Evolutionary conservation across 2,113 vertebrate genomes (phyloP).

Genomic region (Sinocyclocheilus maitianheensis): DNA sequence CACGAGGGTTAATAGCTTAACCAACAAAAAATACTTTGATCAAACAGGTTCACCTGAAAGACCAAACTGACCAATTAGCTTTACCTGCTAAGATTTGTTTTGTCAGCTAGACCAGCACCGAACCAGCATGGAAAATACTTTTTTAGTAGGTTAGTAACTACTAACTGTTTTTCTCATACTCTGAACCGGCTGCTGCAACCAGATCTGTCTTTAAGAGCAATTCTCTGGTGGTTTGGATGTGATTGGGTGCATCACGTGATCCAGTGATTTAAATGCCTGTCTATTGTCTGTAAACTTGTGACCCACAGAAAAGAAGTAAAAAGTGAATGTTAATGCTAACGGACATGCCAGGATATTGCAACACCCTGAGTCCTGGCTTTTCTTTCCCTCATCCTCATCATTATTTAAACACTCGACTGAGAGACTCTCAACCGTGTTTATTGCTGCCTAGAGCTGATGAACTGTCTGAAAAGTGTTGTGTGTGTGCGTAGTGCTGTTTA

Average conservation of each 20-base stretch:
- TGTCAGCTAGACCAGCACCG: not conserved
- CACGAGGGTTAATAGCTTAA: not conserved
- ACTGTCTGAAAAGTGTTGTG: conserved; percentile 15
- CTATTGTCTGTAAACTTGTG: conserved; percentile 30
- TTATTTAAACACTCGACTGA: conserved; percentile 21
- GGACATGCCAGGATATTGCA: conserved; percentile 19
- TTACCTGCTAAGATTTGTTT: not conserved
- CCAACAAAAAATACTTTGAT: not conserved
- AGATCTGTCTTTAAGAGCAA: not conserved
- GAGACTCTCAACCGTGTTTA: conserved; percentile 28
- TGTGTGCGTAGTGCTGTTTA: conserved; percentile 20
- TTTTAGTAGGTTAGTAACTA: not conserved
- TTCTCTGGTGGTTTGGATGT: not conserved
- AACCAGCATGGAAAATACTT: not conserved
- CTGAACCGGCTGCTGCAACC: not conserved
- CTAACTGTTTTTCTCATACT: not conserved
- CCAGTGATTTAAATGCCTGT: conserved; percentile 23
- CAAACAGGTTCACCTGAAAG: not conserved
- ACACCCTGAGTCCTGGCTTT: not conserved
- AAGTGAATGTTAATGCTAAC: conserved; percentile 7
- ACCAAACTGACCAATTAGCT: not conserved
- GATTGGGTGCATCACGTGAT: not conserved
- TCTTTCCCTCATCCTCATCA: not conserved
- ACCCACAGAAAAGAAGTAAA: not conserved
- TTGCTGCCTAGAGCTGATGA: conserved; percentile 9